phyloP scores from a whole-genome alignment of 2,888 invertebrate species.

The Tanytarsus gracilentus region DNA sequence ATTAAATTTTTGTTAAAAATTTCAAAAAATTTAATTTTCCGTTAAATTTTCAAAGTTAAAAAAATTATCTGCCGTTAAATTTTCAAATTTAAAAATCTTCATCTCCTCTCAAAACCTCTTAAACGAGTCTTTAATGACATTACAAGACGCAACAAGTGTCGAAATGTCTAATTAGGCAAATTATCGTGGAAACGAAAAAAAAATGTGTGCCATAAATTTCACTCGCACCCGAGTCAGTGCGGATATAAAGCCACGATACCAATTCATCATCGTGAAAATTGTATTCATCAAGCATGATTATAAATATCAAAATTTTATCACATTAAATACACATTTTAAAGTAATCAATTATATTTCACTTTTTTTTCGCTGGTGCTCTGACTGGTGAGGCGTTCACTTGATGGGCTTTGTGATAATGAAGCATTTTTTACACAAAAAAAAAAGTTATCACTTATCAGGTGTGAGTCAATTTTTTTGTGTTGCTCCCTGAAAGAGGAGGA shows the following conservation, averaged over 20 bases:
- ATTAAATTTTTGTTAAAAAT: no score
- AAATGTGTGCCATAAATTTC: constrained; percentile 1
- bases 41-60: no score
- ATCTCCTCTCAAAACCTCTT: no score
- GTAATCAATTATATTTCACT: constrained; percentile 19
- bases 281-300: constrained; percentile 4
- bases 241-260: neutral
- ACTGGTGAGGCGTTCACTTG: constrained; percentile 17
- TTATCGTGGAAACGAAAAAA: neutral
- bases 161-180: constrained; percentile 19
- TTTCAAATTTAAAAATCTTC: no score
- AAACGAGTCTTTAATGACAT: neutral
- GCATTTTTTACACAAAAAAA: no score
- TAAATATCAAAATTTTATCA: constrained; percentile 24
- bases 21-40: no score
- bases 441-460: neutral
- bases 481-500: neutral
- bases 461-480: neutral
- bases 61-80: no score
- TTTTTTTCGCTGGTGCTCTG: constrained; percentile 9
- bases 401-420: no score
- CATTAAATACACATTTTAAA: constrained; percentile 29
- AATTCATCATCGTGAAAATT: constrained; percentile 7
- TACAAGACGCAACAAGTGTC: constrained; percentile 22
- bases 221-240: neutral